Conservation (phyloP, 2,797 vertebrate genomes). For the Mus caroli region DNA sequence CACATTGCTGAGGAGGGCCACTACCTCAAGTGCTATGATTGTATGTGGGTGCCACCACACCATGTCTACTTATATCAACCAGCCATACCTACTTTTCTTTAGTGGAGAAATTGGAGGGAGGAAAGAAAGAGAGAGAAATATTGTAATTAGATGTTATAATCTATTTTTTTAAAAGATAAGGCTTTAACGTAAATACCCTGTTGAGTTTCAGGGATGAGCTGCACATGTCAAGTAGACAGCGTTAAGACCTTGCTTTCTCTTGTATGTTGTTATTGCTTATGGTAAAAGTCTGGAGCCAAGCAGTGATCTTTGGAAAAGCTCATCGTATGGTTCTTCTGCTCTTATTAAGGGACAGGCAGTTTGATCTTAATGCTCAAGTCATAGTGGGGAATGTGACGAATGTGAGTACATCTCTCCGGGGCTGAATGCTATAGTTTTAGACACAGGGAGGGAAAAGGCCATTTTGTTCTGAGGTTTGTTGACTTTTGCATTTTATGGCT, state of each 20-base stretch:
- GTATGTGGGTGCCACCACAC: background rate
- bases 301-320: background rate
- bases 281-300: background rate
- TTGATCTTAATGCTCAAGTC: slow-evolving; percentile 22
- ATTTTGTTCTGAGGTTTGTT: slow-evolving; percentile 45
- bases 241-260: background rate
- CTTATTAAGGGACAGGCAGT: background rate
- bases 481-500: slow-evolving; percentile 52
- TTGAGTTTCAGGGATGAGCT: slow-evolving; percentile 31
- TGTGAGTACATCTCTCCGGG: slow-evolving; percentile 19
- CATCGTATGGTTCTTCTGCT: background rate
- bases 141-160: background rate
- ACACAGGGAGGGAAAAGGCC: background rate
- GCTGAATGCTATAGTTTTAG: background rate
- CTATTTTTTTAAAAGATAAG: background rate
- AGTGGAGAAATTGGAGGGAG: background rate
- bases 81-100: background rate
- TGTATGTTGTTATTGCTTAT: background rate
- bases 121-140: background rate
- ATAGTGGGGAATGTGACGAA: background rate
- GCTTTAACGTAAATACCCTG: background rate
- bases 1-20: background rate
- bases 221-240: background rate
- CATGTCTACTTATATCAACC: background rate
- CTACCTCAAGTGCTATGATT: background rate